Conservation (phyloP, 2,113 vertebrate genomes). For the Cnemophilus loriae region DNA sequence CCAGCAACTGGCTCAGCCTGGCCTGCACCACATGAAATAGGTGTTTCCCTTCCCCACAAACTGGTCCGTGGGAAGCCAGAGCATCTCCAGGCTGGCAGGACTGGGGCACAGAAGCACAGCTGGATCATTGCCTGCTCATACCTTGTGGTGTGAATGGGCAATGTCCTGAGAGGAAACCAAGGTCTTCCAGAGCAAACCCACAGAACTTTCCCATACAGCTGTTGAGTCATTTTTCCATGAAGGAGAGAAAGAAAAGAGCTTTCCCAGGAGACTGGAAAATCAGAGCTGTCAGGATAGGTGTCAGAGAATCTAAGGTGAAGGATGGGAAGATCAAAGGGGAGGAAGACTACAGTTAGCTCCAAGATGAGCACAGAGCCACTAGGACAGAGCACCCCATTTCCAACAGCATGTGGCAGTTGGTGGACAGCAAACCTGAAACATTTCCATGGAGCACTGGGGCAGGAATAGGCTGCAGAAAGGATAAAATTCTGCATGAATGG, state of each 20-base stretch:
- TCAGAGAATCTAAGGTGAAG: neutral
- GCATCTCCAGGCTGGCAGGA: neutral
- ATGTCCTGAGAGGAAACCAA: neutral
- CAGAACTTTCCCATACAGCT: neutral
- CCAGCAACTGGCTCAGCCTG: neutral
- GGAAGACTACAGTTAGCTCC: neutral
- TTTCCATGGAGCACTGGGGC: neutral
- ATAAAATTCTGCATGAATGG: neutral
- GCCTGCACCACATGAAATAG: neutral
- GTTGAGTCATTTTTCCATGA: neutral
- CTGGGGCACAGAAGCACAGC: neutral
- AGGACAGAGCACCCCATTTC: neutral
- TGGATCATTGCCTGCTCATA: neutral
- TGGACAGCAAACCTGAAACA: neutral
- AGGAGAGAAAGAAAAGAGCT: neutral
- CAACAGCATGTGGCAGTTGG: neutral
- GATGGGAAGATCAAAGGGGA: neutral
- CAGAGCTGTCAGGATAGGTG: neutral
- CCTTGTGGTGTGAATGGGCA: neutral
- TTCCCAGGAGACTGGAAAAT: neutral
- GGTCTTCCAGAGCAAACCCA: neutral
- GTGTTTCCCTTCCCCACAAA: neutral
- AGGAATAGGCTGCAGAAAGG: neutral
- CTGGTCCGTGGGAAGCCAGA: neutral
- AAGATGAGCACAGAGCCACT: neutral